These are phyloP conservation scores for Caenorhabditis brenneri DNA, from an alignment of 1,140 invertebrate species.

Conservation along the genomic window DNA sequence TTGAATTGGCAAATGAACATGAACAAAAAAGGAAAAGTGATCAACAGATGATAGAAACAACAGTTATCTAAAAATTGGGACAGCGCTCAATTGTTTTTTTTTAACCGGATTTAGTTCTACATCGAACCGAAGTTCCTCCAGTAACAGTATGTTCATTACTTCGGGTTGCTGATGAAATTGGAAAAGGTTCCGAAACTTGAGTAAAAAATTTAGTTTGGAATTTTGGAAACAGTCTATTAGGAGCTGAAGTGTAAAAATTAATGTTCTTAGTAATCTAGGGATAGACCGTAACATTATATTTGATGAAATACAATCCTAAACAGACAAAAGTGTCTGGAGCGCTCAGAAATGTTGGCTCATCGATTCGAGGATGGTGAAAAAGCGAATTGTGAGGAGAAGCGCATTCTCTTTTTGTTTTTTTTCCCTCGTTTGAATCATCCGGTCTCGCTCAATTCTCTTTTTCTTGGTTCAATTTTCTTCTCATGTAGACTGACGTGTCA, in stretches of 20 bases:
- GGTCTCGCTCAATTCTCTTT: neutral
- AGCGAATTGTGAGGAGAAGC: neutral
- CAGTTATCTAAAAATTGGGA: neutral
- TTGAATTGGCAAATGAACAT: neutral
- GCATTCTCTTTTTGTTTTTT: neutral
- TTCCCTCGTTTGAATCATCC: slow-evolving; percentile 23
- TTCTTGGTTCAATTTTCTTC: neutral
- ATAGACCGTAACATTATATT: neutral
- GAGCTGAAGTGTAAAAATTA: no score
- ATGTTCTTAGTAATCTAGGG: no score
- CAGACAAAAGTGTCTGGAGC: neutral
- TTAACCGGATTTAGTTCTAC: no score
- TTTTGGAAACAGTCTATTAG: no score
- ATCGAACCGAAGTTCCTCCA: no score
- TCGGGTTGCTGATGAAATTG: no score
- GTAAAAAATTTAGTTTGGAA: no score
- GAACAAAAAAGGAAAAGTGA: neutral
- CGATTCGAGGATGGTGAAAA: slow-evolving; percentile 19
- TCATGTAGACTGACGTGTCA: neutral
- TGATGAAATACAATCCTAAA: neutral
- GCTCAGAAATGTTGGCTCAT: neutral
- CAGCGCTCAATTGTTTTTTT: neutral
- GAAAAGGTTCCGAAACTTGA: no score
- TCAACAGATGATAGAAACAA: neutral
- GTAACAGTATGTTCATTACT: no score